Evolutionary conservation across 2,888 invertebrate species (phyloP).

Genomic region (Dermolepida albohirtum): DNA sequence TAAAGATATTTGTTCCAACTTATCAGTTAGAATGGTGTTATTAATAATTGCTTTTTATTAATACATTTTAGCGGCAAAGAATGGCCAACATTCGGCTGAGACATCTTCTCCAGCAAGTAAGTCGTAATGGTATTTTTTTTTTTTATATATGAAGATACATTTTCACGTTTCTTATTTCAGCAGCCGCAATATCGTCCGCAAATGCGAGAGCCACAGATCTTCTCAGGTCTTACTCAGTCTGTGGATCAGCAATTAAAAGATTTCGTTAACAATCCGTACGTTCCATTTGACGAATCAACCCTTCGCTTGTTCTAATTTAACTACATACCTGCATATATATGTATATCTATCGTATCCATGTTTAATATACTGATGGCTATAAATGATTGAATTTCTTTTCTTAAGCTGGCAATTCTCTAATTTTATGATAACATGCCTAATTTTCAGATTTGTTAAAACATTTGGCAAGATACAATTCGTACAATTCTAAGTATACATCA

Average conservation of each 20-base stretch:
- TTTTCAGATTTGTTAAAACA: no score
- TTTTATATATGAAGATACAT: neutral
- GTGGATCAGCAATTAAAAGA: slow-evolving; percentile 63
- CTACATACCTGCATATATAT: no score
- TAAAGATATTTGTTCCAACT: no score
- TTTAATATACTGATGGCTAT: no score
- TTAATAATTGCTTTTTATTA: slow-evolving; percentile 21
- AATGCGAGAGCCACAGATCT: slow-evolving; percentile 70
- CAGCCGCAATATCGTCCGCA: slow-evolving; percentile 79
- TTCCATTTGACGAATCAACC: slow-evolving; percentile 68
- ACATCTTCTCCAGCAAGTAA: slow-evolving; percentile 84
- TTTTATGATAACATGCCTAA: no score
- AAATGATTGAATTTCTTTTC: no score
- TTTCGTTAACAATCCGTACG: slow-evolving; percentile 62
- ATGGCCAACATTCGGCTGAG: slow-evolving; percentile 77
- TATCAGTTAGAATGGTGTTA: no score
- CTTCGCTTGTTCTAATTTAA: slow-evolving; percentile 38
- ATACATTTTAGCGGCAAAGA: slow-evolving; percentile 57
- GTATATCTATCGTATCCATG: no score
- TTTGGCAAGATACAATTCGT: no score
- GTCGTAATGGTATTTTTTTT: slow-evolving; percentile 5
- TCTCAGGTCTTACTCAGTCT: slow-evolving; percentile 65
- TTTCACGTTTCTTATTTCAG: slow-evolving; percentile 63
- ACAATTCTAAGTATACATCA: no score
- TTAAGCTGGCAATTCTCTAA: no score